Base-by-base conservation (phyloP, 1,140 invertebrate species). In the Zeugodacus cucurbitae region DNA sequence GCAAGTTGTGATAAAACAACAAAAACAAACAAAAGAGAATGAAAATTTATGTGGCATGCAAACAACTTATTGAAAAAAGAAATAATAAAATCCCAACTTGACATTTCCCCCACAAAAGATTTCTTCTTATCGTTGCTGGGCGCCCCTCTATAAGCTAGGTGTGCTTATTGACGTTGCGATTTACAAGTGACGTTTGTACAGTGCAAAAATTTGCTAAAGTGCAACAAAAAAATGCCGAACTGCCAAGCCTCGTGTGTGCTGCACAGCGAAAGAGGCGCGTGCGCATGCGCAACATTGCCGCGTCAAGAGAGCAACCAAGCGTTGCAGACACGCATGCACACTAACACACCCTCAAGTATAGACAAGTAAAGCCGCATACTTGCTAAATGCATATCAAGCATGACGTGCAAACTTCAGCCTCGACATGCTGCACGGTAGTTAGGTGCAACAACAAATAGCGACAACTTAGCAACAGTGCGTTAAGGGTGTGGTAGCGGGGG, bases 351-450 rank as follows among this genome's bases (percentile, higher is more conserved):
- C 14, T 2, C 29, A 67, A 6, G 34, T 17, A 62, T 7, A n/a
- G n/a, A n/a, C n/a, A 62, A n/a, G 26, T 62, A 26, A 7, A n/a
- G 48, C 58, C 8, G 26, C 7, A 17, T 62, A 62, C 58, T 62
- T 62, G 74, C 74, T 82, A 82, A 82, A 48, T 29, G 74, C 74
- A 82, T 82, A n/a, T 82, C 74, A 82, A 48, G 74, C 74, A 41
- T 82, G 74, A 82, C 74, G 74, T 48, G 41, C 37, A 82, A 74
- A n/a, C 70, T 74, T 44, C 37, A 74, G 70, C 70, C 41, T 54
- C 74, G 48, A 82, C 37, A 82, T 41, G 41, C 74, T 17, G 48
- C 17, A 54, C 4, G 2, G n/a, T 6, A 26, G n/a, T 4, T 3
- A n/a, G 17, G 6, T 26, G 20, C 37, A 44, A 22, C 3, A 41